Evolutionary conservation across 2,888 invertebrate genomes (phyloP).

Genomic region (Leucophenga maculata): DNA sequence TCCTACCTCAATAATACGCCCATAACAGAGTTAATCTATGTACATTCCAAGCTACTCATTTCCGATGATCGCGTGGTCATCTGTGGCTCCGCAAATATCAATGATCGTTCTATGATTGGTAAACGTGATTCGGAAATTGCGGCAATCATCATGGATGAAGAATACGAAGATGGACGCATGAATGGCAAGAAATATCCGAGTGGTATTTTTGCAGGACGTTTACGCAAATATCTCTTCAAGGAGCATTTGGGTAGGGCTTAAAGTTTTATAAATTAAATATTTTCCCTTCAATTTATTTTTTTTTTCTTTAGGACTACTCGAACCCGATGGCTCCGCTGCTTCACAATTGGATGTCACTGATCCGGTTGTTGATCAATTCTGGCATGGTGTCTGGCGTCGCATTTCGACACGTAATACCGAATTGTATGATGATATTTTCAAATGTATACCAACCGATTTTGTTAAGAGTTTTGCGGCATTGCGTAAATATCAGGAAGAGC

Average conservation of each 20-base stretch:
- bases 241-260: slow-evolving; percentile 87
- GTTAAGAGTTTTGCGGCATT: slow-evolving; percentile 85
- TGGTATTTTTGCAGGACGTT: slow-evolving; percentile 88
- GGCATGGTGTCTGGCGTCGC: slow-evolving; percentile 85
- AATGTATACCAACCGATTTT: slow-evolving; percentile 89
- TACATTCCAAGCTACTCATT: slow-evolving; percentile 96
- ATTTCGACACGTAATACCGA: slow-evolving; percentile 88
- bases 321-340: slow-evolving; percentile 71
- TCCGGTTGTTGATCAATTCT: slow-evolving; percentile 87
- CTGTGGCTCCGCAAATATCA: slow-evolving; percentile 98
- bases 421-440: slow-evolving; percentile 93
- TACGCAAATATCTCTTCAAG: slow-evolving; percentile 88
- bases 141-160: slow-evolving; percentile 88
- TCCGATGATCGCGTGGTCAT: slow-evolving; percentile 93
- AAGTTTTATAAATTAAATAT: background rate
- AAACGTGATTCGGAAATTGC: slow-evolving; percentile 96
- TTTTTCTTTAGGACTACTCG: slow-evolving; percentile 69
- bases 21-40: slow-evolving; percentile 95
- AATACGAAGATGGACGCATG: slow-evolving; percentile 86
- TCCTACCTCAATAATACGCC: slow-evolving; percentile 84
- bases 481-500: slow-evolving; percentile 82
- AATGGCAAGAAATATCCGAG: slow-evolving; percentile 85
- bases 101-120: slow-evolving; percentile 95
- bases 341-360: slow-evolving; percentile 80
- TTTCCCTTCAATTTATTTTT: background rate